phyloP scores from a whole-genome alignment of 2,888 invertebrate species.

The Metellina segmentata region DNA sequence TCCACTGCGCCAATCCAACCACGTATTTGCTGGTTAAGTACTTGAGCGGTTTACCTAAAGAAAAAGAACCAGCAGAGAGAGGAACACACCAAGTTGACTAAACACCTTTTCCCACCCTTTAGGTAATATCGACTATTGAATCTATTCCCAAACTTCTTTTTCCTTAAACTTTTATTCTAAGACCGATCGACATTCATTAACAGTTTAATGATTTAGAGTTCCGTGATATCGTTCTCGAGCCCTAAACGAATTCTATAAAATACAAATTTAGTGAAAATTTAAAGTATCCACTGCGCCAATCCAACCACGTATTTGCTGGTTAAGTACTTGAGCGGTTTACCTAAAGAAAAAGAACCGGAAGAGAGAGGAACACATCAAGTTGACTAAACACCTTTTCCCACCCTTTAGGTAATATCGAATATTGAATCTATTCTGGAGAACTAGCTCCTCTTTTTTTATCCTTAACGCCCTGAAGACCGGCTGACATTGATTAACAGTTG shows the following conservation, averaged over 20 bases:
- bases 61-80: background rate
- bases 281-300: background rate
- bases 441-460: slow-evolving; percentile 42
- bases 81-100: background rate
- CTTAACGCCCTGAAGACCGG: slow-evolving; percentile 20
- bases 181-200: slow-evolving; percentile 54
- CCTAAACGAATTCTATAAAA: background rate
- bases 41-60: too few species aligned
- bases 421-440: slow-evolving; percentile 38
- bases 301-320: background rate
- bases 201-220: slow-evolving; percentile 27
- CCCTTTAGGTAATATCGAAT: slow-evolving; percentile 40
- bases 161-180: slow-evolving; percentile 16
- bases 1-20: too few species aligned
- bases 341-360: background rate
- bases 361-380: background rate
- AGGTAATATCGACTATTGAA: slow-evolving; percentile 43
- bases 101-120: background rate
- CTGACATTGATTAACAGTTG: slow-evolving; percentile 63
- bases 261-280: background rate
- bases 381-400: background rate
- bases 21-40: too few species aligned
- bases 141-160: slow-evolving; percentile 22
- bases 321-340: background rate
- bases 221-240: too few species aligned